Evolutionary conservation across 1,140 invertebrate species (phyloP).

Genomic region (Araneus ventricosus): DNA sequence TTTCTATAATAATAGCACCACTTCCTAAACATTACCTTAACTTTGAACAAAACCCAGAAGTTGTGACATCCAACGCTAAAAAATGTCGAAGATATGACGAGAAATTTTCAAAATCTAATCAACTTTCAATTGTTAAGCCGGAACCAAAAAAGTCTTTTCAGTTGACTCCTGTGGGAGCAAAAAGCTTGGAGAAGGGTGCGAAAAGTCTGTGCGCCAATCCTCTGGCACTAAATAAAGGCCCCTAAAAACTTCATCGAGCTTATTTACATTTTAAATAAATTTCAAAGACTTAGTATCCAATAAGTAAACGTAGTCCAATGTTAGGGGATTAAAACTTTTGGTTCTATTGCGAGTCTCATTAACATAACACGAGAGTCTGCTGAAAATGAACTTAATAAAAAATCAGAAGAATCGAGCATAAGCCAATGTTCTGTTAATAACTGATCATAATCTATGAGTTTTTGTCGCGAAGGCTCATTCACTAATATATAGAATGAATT

Average conservation of each 20-base stretch:
- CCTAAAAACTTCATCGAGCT: neutral
- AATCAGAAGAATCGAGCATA: constrained; percentile 51
- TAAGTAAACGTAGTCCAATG: constrained; percentile 53
- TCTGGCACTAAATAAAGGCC: neutral
- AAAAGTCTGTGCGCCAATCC: neutral
- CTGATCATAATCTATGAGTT: constrained; percentile 68
- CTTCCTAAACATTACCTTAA: neutral
- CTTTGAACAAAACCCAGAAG: neutral
- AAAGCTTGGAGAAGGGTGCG: neutral
- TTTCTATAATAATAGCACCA: no score
- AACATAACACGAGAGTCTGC: constrained; percentile 62
- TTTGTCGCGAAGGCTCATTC: constrained; percentile 36
- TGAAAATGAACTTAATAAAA: constrained; percentile 59
- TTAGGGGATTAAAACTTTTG: constrained; percentile 66
- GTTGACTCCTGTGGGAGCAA: neutral
- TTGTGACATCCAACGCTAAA: neutral
- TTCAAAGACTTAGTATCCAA: constrained; percentile 63
- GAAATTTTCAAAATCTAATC: neutral
- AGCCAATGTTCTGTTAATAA: constrained; percentile 70
- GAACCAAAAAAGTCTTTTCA: neutral
- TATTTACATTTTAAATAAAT: constrained; percentile 74
- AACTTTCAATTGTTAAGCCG: neutral
- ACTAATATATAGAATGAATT: constrained; percentile 19
- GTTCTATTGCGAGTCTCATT: constrained; percentile 61
- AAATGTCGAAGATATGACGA: neutral